Percentiles rank a stretch among this genome's conserved stretches.
These are phyloP conservation scores for Sarcophilus harrisii DNA, from an alignment of 2,797 vertebrate genomes.

Conservation along the genomic window DNA sequence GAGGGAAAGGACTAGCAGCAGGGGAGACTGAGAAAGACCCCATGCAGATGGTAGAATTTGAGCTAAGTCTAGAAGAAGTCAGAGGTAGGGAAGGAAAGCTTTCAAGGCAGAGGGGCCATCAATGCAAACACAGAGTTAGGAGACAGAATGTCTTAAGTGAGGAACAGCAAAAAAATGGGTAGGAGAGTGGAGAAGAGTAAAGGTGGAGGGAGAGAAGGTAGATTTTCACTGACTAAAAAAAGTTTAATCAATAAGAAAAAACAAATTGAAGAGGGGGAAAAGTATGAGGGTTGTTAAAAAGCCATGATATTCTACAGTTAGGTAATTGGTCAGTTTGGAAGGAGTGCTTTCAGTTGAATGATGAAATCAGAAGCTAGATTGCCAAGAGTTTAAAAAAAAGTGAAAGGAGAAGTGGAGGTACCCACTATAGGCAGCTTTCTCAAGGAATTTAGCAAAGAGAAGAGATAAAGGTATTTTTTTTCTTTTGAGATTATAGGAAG, in stretches of 20 bases:
- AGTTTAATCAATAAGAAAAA: background rate
- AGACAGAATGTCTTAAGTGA: background rate
- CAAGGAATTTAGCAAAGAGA: background rate
- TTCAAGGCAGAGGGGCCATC: background rate
- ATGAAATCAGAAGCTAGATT: background rate
- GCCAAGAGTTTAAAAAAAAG: background rate
- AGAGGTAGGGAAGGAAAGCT: background rate
- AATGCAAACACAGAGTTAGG: background rate
- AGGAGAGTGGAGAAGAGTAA: background rate
- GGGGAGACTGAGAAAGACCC: background rate
- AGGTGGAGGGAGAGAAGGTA: background rate
- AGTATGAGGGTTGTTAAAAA: background rate
- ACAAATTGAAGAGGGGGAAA: background rate
- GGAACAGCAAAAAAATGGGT: background rate
- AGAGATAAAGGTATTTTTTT: background rate
- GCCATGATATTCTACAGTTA: background rate
- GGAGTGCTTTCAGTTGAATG: background rate
- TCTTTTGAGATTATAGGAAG: too few relatives aligned
- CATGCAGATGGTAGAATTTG: background rate
- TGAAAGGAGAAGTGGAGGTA: background rate
- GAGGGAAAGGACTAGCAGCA: background rate
- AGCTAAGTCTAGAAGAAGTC: background rate
- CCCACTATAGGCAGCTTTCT: background rate
- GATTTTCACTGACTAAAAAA: background rate
- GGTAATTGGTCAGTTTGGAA: background rate